Percentiles rank a stretch among this genome's conserved stretches.
These are phyloP conservation scores for Simalia tracyae DNA, from an alignment of 2,797 vertebrate species.

Conservation along the genomic window DNA sequence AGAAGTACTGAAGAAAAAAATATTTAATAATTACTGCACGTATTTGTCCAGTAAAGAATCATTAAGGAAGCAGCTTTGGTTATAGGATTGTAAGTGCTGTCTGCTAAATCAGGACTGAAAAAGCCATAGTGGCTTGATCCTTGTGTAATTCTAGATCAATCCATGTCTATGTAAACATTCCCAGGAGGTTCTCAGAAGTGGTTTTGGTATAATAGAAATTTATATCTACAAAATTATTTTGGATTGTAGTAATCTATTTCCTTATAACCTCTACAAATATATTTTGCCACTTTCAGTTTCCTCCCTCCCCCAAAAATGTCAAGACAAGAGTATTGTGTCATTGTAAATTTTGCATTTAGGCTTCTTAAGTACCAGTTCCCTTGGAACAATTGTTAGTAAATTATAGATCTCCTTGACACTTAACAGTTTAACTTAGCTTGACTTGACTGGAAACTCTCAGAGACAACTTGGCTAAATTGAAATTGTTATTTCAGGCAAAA, in stretches of 20 bases:
- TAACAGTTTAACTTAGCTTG: background rate
- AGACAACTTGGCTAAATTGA: background rate
- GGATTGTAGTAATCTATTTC: background rate
- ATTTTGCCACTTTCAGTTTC: background rate
- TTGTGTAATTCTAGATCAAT: background rate
- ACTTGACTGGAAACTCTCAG: background rate
- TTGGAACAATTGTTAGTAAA: background rate
- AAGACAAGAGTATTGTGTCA: background rate
- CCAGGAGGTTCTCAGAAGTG: background rate
- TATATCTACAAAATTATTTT: background rate
- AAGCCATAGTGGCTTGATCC: background rate
- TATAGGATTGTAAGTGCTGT: background rate
- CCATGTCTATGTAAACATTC: background rate
- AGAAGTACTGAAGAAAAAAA: background rate
- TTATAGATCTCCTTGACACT: background rate
- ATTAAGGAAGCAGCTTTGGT: constrained; percentile 2
- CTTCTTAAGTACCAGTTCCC: background rate
- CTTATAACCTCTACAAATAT: background rate
- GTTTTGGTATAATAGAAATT: background rate
- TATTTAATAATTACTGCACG: background rate
- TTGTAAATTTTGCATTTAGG: background rate
- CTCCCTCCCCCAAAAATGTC: background rate
- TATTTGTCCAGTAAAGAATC: background rate
- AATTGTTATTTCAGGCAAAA: background rate
- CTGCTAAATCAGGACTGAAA: background rate